These are phyloP conservation scores for Sycophaga agraensis DNA, from an alignment of 1,140 invertebrate species.

Conservation along the genomic window DNA sequence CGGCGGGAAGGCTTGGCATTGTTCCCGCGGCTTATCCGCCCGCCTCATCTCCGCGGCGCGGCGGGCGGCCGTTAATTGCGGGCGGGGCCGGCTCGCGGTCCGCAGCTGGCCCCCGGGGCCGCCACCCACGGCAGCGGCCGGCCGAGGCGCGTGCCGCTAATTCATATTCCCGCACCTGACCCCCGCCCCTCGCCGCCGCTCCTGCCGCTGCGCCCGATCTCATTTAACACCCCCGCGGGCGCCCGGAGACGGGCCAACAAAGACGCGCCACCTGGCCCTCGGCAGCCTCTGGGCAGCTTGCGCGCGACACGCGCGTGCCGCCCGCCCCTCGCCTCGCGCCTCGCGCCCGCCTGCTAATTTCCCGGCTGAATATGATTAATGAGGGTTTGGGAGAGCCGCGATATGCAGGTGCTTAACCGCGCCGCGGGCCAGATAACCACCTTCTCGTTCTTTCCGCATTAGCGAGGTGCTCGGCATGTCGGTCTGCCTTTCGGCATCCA, in stretches of 20 bases:
- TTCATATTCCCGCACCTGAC: conserved; percentile 54
- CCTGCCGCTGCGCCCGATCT: conserved; percentile 21
- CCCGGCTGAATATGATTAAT: conserved; percentile 41
- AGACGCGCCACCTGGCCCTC: conserved; percentile 16
- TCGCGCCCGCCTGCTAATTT: conserved; percentile 22
- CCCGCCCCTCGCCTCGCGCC: neutral
- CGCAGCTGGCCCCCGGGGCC: conserved; percentile 46
- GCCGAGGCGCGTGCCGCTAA: conserved; percentile 39
- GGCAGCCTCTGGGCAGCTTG: conserved; percentile 7
- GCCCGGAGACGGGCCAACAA: neutral
- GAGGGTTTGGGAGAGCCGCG: neutral
- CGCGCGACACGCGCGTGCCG: neutral
- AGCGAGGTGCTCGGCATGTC: too few species aligned
- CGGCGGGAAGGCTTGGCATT: too few species aligned
- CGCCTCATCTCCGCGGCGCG: too few species aligned
- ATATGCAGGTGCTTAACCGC: conserved; percentile 13
- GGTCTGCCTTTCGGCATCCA: too few species aligned
- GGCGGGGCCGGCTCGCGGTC: too few species aligned
- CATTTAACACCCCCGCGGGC: conserved; percentile 51
- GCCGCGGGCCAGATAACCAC: too few species aligned
- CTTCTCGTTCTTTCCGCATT: too few species aligned
- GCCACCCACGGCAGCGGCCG: conserved; percentile 28
- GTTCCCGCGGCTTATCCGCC: too few species aligned
- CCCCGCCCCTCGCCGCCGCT: conserved; percentile 43
- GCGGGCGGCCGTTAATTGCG: neutral